Base-by-base conservation (phyloP, 2,888 invertebrate genomes). In the Petrolisthes cinctipes region DNA sequence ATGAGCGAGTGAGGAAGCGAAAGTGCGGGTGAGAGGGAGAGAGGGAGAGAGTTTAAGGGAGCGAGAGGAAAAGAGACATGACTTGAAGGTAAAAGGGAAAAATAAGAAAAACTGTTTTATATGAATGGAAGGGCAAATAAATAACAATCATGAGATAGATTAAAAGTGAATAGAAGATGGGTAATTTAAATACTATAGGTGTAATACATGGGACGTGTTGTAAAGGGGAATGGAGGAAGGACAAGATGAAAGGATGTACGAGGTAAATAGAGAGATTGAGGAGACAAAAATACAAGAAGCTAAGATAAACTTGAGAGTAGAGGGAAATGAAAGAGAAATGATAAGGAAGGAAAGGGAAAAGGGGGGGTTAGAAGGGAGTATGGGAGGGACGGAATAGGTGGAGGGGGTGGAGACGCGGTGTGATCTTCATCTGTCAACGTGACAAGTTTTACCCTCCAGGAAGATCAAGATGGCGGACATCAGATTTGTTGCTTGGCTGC, bases 351-450 rank as follows among this genome's bases (percentile, higher is more conserved):
- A 61, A 17, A 61, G 61, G 17, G 17, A 61, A 61, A 61, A 61
- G 61, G 17, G 61, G 14, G 61, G 17, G 61, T 61, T 9, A 17
- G 17, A 61, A 61, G 0, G 0, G 61, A 61, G 17, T 11, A 17
- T 11, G 61, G 0, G 61, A 61, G 61, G 0, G 61, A 61, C 0
- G 37, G 37, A 37, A 2, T 37, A 37, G 37, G 37, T 37, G 37
- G 61, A 61, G 61, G 17, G 17, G 61, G 54, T 53, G 73, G 51
- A 68, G 57, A 83, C 83, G 88, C 79, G 57, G 57, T 82, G 83
- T 90, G 90, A 90, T 90, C 90, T 88, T 86, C 90, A 89, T 90
- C 90, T 90, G 90, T 90, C 90, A 90, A 88, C 89, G 85, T 88
- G 83, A 84, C 85, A 76, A 84, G 84, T 90, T 82, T 86, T 86